Conservation (phyloP, 2,888 invertebrate species). For the Leucoptera coffeella region DNA sequence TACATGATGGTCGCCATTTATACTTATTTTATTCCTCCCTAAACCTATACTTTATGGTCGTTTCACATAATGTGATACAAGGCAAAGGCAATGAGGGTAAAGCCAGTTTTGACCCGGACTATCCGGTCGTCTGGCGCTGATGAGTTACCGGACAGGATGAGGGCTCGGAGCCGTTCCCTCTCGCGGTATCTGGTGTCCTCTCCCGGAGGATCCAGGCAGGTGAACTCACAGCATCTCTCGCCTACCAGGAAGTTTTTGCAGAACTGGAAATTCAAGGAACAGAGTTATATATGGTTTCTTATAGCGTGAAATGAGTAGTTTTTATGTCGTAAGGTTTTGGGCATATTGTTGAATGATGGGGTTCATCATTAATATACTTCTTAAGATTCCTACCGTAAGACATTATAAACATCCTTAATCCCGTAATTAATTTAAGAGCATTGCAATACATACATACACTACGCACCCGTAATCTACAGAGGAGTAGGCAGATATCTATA, state of each 20-base stretch:
- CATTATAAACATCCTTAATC: too few relatives aligned
- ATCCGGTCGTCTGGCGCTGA: slow-evolving; percentile 27
- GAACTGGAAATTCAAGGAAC: slow-evolving; percentile 55
- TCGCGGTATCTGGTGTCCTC: slow-evolving; percentile 57
- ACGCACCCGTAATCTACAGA: too few relatives aligned
- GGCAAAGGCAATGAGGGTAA: slow-evolving; percentile 29
- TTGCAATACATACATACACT: too few relatives aligned
- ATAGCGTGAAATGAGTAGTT: too few relatives aligned
- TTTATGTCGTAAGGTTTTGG: too few relatives aligned
- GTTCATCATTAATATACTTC: too few relatives aligned
- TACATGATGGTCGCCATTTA: too few relatives aligned
- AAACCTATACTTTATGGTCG: background rate
- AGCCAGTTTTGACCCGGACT: slow-evolving; percentile 20
- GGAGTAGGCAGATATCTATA: too few relatives aligned
- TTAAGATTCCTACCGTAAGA: too few relatives aligned
- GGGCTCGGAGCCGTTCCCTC: slow-evolving; percentile 51
- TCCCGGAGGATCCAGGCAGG: slow-evolving; percentile 74
- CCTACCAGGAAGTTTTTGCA: slow-evolving; percentile 81
- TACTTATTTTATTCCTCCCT: background rate
- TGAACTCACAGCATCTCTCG: slow-evolving; percentile 83
- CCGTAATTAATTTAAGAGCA: too few relatives aligned
- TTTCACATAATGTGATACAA: slow-evolving; percentile 21
- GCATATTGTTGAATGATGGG: too few relatives aligned
- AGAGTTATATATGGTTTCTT: too few relatives aligned
- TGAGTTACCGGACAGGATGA: slow-evolving; percentile 56